Evolutionary conservation across 2,113 vertebrate species (phyloP).

Genomic region (Sphaerodactylus townsendi): DNA sequence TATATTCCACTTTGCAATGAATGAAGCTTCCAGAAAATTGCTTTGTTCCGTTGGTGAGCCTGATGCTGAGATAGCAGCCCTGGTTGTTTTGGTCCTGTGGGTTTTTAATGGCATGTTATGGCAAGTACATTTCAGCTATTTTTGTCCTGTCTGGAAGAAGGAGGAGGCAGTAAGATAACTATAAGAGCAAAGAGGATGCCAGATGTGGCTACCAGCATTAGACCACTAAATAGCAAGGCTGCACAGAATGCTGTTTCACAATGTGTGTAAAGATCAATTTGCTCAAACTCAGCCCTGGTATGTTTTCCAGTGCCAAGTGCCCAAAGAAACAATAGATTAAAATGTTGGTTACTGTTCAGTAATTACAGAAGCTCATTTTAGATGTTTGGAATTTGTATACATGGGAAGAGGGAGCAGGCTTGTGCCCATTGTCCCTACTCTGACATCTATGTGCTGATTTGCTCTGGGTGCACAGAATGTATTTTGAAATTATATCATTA

Average conservation of each 20-base stretch:
- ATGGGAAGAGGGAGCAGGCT: too few species aligned
- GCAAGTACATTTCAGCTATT: not conserved
- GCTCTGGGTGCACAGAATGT: too few species aligned
- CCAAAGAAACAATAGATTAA: not conserved
- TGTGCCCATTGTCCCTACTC: too few species aligned
- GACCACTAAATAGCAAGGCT: not conserved
- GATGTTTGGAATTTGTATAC: not conserved
- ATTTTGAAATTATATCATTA: too few species aligned
- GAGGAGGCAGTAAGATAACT: not conserved
- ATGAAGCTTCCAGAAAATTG: constrained; percentile 24
- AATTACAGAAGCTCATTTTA: not conserved
- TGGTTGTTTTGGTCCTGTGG: not conserved
- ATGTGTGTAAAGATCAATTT: not conserved
- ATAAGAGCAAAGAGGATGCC: not conserved
- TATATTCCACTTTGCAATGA: not conserved
- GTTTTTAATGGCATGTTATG: constrained; percentile 9
- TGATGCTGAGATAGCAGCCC: not conserved
- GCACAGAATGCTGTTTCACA: not conserved
- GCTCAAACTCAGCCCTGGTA: not conserved
- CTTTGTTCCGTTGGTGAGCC: not conserved
- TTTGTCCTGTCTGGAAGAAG: constrained; percentile 4
- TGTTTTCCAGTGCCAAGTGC: not conserved
- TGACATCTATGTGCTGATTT: too few species aligned
- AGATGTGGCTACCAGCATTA: constrained; percentile 13
- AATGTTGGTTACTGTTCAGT: not conserved